These are phyloP conservation scores for Micromesistius poutassou DNA, from an alignment of 2,797 vertebrate species.

Conservation along the genomic window DNA sequence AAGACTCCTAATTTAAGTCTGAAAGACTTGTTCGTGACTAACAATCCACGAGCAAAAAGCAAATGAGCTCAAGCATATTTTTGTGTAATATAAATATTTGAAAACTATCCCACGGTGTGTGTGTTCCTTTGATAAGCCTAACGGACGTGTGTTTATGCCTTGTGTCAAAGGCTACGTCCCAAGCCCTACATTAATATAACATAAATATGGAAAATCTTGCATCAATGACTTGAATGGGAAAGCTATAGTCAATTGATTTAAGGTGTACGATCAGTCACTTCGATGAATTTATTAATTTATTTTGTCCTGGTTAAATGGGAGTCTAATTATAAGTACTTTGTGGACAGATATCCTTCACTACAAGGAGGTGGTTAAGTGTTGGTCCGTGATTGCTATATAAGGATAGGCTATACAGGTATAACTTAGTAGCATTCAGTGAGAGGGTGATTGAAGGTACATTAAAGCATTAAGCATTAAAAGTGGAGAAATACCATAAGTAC, in stretches of 20 bases:
- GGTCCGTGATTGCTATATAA: neutral
- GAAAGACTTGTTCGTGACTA: neutral
- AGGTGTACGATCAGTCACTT: neutral
- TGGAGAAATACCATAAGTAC: too few species aligned
- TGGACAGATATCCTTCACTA: neutral
- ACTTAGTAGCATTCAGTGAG: neutral
- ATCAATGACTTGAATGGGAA: neutral
- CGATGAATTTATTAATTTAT: neutral
- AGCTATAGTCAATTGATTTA: neutral
- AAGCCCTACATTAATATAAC: neutral
- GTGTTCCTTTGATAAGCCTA: neutral
- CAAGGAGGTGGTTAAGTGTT: neutral
- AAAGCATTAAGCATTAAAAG: neutral
- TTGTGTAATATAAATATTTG: slow-evolving; percentile 6
- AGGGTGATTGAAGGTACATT: neutral
- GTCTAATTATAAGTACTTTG: neutral
- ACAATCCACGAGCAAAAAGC: neutral
- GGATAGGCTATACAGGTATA: neutral
- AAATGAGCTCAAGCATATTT: slow-evolving; percentile 4
- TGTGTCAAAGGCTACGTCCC: neutral
- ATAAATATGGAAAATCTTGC: neutral
- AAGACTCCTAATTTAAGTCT: neutral
- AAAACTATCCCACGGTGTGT: neutral
- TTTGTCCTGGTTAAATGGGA: neutral
- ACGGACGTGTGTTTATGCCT: neutral